A percentile compares a stretch with the other conserved stretches of the same genome.
Conservation (phyloP, 1,140 invertebrate species). For the Drosophila pachea region DNA sequence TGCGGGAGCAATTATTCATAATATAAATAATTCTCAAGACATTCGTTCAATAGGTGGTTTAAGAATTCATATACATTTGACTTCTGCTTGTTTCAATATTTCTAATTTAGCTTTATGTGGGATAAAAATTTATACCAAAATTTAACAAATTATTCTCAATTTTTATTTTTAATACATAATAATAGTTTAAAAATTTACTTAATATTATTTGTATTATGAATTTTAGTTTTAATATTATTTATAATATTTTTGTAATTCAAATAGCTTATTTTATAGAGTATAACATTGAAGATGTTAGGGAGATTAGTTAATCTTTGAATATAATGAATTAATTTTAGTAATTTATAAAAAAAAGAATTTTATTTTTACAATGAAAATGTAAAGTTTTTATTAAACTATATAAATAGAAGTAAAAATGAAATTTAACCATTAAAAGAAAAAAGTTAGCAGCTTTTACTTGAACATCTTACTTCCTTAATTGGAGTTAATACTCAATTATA, state of each 20-base stretch:
- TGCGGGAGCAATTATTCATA: constrained; percentile 81
- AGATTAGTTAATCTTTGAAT: constrained; percentile 73
- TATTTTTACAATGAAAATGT: constrained; percentile 82
- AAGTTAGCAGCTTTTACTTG: constrained; percentile 80
- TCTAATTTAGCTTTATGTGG: constrained; percentile 75
- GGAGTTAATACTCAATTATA: constrained; percentile 60
- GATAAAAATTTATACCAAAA: constrained; percentile 79
- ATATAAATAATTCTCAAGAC: constrained; percentile 82
- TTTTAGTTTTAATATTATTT: constrained; percentile 78
- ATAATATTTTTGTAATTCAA: constrained; percentile 79
- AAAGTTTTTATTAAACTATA: constrained; percentile 82
- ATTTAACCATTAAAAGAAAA: constrained; percentile 79
- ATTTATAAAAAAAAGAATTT: constrained; percentile 77
- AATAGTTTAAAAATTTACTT: constrained; percentile 80
- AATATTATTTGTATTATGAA: constrained; percentile 79
- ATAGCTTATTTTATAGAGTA: constrained; percentile 82
- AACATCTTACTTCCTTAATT: constrained; percentile 79
- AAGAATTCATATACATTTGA: constrained; percentile 40
- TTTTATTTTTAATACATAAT: no score
- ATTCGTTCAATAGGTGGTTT: constrained; percentile 79
- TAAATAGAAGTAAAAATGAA: constrained; percentile 80
- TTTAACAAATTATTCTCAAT: constrained; percentile 54
- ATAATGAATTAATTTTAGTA: constrained; percentile 62
- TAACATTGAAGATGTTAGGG: constrained; percentile 82
- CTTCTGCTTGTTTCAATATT: no score